Evolutionary conservation across 2,113 vertebrate genomes (phyloP).

Genomic region (Nesoenas mayeri): DNA sequence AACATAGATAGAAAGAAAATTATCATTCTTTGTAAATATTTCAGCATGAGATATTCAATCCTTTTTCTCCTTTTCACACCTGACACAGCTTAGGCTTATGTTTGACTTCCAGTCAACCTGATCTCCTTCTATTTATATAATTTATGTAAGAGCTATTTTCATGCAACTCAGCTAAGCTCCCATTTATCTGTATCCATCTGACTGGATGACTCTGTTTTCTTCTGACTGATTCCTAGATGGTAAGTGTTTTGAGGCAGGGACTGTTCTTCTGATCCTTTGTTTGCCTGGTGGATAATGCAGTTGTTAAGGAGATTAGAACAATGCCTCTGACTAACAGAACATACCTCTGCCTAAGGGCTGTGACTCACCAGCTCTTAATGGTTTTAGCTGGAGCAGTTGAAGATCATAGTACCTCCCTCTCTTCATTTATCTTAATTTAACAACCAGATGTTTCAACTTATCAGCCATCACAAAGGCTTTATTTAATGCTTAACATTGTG

Average conservation of each 20-base stretch:
- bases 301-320: slow-evolving; percentile 18
- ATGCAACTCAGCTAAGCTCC: background rate
- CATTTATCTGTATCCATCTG: background rate
- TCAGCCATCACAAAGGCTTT: background rate
- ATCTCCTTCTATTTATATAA: background rate
- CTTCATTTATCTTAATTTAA: background rate
- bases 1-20: background rate
- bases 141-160: background rate
- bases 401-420: background rate
- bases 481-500: background rate
- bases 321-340: slow-evolving; percentile 6
- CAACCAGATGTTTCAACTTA: background rate
- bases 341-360: background rate
- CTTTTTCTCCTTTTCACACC: background rate
- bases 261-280: background rate
- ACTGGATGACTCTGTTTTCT: background rate
- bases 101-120: background rate
- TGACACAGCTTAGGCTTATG: background rate
- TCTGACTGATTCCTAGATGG: background rate
- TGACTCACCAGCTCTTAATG: slow-evolving; percentile 1
- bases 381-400: background rate
- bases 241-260: background rate
- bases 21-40: background rate
- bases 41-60: background rate
- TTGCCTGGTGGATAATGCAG: background rate